These are phyloP conservation scores for Drosophila parthenogenetica DNA, from an alignment of 2,888 invertebrate species.

Conservation along the genomic window DNA sequence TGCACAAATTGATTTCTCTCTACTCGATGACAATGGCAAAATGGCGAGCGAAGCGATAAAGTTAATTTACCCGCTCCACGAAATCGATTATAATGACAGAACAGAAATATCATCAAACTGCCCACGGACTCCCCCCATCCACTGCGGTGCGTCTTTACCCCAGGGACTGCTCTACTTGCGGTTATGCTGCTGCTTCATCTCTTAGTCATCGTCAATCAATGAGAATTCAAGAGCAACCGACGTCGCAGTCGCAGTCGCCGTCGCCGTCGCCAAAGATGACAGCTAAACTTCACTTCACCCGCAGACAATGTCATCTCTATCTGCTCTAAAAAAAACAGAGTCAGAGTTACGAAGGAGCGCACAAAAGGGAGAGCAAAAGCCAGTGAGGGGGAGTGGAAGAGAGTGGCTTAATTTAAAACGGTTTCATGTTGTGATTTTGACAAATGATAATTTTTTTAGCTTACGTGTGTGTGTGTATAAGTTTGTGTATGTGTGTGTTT, in stretches of 20 bases:
- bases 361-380: background rate
- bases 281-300: constrained; percentile 75
- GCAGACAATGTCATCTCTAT: constrained; percentile 65
- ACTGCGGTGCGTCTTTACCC: no score
- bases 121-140: constrained; percentile 5
- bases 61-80: constrained; percentile 48
- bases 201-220: constrained; percentile 68
- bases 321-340: background rate
- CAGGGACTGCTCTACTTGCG: constrained; percentile 23
- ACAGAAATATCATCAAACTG: constrained; percentile 38
- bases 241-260: constrained; percentile 6
- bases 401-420: constrained; percentile 78
- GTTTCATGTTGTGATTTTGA: constrained; percentile 80
- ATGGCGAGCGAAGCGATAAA: constrained; percentile 45
- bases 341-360: no score
- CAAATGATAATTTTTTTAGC: constrained; percentile 70
- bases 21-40: constrained; percentile 24
- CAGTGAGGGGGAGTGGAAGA: background rate
- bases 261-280: constrained; percentile 62
- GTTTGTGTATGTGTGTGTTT: constrained; percentile 44
- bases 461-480: constrained; percentile 14
- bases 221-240: constrained; percentile 64
- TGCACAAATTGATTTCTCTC: constrained; percentile 46
- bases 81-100: constrained; percentile 20
- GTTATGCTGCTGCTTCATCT: background rate